Evolutionary conservation across 2,797 vertebrate species (phyloP), one percentile per base, ranked within the genome.

Genomic region (Myotis vivesi): DNA sequence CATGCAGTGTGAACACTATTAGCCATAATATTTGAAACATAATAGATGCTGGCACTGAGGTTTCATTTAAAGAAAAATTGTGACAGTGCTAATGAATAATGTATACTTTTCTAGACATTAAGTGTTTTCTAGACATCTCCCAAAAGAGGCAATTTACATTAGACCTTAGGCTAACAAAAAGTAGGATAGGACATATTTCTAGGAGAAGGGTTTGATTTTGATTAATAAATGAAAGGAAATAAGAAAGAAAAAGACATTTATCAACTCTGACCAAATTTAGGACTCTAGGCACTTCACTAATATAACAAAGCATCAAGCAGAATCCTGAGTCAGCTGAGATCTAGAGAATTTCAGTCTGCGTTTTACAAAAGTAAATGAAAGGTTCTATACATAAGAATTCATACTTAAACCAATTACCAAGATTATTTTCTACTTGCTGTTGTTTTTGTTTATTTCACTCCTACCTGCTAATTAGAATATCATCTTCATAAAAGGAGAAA

Each of bases 221-320:
- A 64, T 57, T 68, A 69, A 85, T 59, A 22, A 82, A 46, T 20
- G 17, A 59, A 25, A 33, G 13, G 30, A 25, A 57, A n/a, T 15
- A 51, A 28, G 30, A 59, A 36, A 79, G 38, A 66, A 79, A 80
- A 77, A 77, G 13, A 19, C 41, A 62, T 53, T 59, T 73, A 64
- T 69, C 57, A 82, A 62, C 36, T 85, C 79, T 79, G 62, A 91
- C 41, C 44, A 75, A 87, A 94, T 92, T 88, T 19, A 92, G 57
- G n/a, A 91, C 51, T 82, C 64, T 90, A 55, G 22, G 19, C 38
- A 30, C 76, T 46, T 94, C 28, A 15, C 69, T 90, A 73, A 87
- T 19, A 69, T 9, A 91, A 30, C 57, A 81, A 76, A 94, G 33
- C 23, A 41, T 8, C 30, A 36, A 72, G 62, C 30, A 89, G 62